Evolutionary conservation across 1,140 invertebrate genomes (phyloP).

Genomic region (Zaprionus taronus): DNA sequence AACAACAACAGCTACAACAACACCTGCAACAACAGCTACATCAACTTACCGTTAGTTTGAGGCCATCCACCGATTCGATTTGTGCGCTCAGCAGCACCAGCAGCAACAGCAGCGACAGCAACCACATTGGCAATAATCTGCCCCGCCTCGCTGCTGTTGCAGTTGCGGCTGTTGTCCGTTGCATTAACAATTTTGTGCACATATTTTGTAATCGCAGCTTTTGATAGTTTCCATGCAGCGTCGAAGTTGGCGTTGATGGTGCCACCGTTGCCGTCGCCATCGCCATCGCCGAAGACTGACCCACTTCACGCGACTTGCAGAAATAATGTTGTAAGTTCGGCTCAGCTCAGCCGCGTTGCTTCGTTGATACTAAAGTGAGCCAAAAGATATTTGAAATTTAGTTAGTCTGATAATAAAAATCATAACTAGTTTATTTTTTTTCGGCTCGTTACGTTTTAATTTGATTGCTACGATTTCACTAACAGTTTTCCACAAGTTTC

Average conservation of each 20-base stretch:
- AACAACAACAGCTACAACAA: neutral
- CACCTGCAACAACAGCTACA: conserved; percentile 14
- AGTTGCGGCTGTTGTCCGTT: conserved; percentile 11
- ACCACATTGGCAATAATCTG: conserved; percentile 24
- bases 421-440: conserved; percentile 17
- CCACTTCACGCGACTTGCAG: conserved; percentile 32
- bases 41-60: conserved; percentile 66
- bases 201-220: conserved; percentile 45
- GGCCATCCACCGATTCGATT: conserved; percentile 54
- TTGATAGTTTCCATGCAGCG: conserved; percentile 28
- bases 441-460: conserved; percentile 17
- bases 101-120: conserved; percentile 34
- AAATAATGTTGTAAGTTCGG: conserved; percentile 28
- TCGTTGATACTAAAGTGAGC: conserved; percentile 33
- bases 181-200: conserved; percentile 40
- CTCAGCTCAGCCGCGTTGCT: conserved; percentile 18
- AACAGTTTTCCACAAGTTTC: conserved; percentile 46
- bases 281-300: conserved; percentile 20
- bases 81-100: conserved; percentile 51
- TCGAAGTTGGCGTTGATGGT: neutral
- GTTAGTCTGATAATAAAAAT: conserved; percentile 25
- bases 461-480: conserved; percentile 52
- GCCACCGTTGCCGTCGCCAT: neutral
- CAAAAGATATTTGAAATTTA: conserved; percentile 25
- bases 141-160: neutral